Evolutionary conservation across 2,797 vertebrate species (phyloP).

Genomic region (Lutjanus campechanus): DNA sequence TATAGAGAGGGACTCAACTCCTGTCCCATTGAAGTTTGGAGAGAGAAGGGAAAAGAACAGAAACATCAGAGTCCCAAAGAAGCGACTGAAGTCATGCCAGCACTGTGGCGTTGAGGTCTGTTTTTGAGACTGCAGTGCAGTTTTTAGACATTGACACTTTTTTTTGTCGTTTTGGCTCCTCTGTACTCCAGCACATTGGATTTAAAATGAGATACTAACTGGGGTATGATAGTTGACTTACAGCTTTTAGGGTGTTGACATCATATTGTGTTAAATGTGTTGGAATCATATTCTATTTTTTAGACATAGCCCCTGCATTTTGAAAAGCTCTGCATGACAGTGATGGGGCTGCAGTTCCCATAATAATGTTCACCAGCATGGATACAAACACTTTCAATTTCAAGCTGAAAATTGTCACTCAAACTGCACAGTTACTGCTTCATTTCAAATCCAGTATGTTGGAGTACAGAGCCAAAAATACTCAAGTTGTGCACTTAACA

Average conservation of each 20-base stretch:
- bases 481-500: background rate
- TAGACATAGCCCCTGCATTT: background rate
- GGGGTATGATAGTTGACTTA: background rate
- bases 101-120: slow-evolving; percentile 39
- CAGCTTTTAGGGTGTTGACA: slow-evolving; percentile 10
- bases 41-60: slow-evolving; percentile 35
- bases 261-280: background rate
- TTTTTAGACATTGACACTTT: slow-evolving; percentile 46
- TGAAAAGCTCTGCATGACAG: background rate
- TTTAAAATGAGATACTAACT: slow-evolving; percentile 19
- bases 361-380: background rate
- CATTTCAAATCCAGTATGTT: slow-evolving; percentile 6
- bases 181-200: background rate
- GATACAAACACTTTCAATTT: background rate
- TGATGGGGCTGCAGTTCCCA: background rate
- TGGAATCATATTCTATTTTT: background rate
- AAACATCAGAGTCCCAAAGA: slow-evolving; percentile 56
- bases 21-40: slow-evolving; percentile 33
- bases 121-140: slow-evolving; percentile 37
- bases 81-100: slow-evolving; percentile 63
- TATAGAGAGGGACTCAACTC: slow-evolving; percentile 5
- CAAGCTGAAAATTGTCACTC: background rate
- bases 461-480: slow-evolving; percentile 4
- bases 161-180: slow-evolving; percentile 32
- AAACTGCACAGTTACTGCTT: slow-evolving; percentile 9